Evolutionary conservation across 2,113 vertebrate species (phyloP).

Genomic region (Podarcis raffonei): DNA sequence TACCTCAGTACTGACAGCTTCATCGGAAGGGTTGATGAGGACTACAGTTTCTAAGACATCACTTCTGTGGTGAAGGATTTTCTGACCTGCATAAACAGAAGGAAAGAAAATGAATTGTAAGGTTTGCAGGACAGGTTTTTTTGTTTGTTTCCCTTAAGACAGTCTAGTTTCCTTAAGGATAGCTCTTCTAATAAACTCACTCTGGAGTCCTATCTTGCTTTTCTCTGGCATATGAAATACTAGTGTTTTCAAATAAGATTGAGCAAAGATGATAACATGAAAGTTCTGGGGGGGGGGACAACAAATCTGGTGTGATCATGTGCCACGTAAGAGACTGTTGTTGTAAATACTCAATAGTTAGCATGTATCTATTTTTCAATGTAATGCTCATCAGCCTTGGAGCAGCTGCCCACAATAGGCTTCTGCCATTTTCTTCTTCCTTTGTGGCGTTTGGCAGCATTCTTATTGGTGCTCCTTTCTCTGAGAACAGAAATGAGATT

Average conservation of each 20-base stretch:
- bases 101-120: conserved; percentile 44
- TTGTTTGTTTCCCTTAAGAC: not conserved
- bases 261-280: not conserved
- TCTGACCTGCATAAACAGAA: conserved; percentile 85
- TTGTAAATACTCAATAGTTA: conserved; percentile 31
- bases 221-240: not conserved
- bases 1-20: conserved; percentile 95
- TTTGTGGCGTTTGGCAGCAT: conserved; percentile 74
- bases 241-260: not conserved
- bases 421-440: conserved; percentile 54
- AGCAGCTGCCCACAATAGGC: conserved; percentile 66
- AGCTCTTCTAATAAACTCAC: accelerated
- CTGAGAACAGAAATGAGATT: conserved; percentile 73
- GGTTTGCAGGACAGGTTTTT: not conserved
- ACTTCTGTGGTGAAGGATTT: conserved; percentile 97
- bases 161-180: not conserved
- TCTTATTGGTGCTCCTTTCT: conserved; percentile 71
- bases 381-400: conserved; percentile 56
- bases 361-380: conserved; percentile 48
- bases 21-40: conserved; percentile 96
- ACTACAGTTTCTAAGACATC: conserved; percentile 94
- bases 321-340: not conserved
- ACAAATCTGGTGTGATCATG: not conserved
- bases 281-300: not conserved
- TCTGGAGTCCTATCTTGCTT: not conserved